Base-by-base conservation (phyloP, 2,888 invertebrate genomes). In the Pelosia muscerda region DNA sequence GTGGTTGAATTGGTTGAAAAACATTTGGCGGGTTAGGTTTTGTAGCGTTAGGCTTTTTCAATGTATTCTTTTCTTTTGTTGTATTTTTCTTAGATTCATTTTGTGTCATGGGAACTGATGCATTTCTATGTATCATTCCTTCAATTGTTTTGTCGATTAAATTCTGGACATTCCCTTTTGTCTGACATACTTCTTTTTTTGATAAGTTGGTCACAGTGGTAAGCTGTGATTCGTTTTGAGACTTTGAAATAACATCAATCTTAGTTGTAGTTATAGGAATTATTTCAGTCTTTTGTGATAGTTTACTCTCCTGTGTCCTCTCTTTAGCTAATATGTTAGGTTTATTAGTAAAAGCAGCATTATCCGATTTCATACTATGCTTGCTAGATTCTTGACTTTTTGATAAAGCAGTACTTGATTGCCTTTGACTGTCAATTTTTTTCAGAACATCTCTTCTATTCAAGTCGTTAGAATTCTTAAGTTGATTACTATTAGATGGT, bases 61-160 rank as follows among this genome's bases (percentile, higher is more conserved):
- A 23, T 22, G 70, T 56, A 73, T 68, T 79, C 25, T 81, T 74
- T 74, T 82, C 49, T 9, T 49, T 49, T 9, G 49, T 1, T 8
- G n/a, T 58, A 73, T 69, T 78, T 28, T 81, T 74, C 74, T 82
- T 74, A 56, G 69, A 75, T 62, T 89, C 88, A 73, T 90, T 87
- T 71, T 83, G 77, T n/a, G 73, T 58, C 79, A 91, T 92, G 5
- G 79, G 77, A 10, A 86, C 77, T 19, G 85, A 77, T 42, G 86
- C 84, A 22, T 63, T 68, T 81, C 89, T 86, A 65, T 89, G 92
- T 65, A 94, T 89, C 80, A 94, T 92, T 56, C 86, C 95, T 86
- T 94, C 94, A 77, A 95, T 90, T 2, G 95, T 93, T 86, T 87
- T 94, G 73, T 94, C 92, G 72, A 95, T 95, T 66, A 95, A 78